These are phyloP conservation scores for Otolemur crassicaudatus DNA, from an alignment of 2,797 vertebrate genomes.

Conservation along the genomic window DNA sequence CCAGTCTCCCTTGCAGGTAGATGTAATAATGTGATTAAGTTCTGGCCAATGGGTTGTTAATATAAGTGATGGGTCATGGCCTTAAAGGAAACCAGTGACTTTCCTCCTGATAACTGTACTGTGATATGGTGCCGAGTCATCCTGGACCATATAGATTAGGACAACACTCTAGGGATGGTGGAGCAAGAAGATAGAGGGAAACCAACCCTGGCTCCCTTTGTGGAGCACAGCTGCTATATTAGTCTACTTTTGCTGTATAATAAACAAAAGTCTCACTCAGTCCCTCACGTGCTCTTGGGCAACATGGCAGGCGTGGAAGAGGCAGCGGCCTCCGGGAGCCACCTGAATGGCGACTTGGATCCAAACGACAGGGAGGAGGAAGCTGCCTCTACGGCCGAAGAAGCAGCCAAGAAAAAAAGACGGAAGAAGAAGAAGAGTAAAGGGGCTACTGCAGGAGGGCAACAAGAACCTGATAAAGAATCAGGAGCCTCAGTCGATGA, in stretches of 20 bases:
- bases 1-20: not conserved
- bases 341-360: conserved; percentile 93
- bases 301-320: conserved; percentile 93
- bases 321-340: conserved; percentile 80
- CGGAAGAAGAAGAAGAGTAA: conserved; percentile 97
- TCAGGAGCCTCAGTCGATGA: conserved; percentile 86
- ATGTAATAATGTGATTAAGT: not conserved
- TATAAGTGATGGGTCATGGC: not conserved
- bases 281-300: conserved; percentile 58
- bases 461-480: conserved; percentile 91
- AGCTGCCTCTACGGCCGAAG: conserved; percentile 87
- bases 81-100: not conserved
- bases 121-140: not conserved
- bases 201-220: not conserved
- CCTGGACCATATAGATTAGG: not conserved
- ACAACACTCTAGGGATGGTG: not conserved
- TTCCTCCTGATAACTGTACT: not conserved
- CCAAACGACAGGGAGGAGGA: conserved; percentile 89
- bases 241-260: not conserved
- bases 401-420: conserved; percentile 93
- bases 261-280: not conserved
- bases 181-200: conserved; percentile 10
- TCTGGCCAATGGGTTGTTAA: not conserved
- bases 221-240: not conserved
- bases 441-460: conserved; percentile 89